A percentile compares a stretch with the other conserved stretches of the same genome.
Conservation (phyloP, 2,797 vertebrate species). For the Gadopsis marmoratus region DNA sequence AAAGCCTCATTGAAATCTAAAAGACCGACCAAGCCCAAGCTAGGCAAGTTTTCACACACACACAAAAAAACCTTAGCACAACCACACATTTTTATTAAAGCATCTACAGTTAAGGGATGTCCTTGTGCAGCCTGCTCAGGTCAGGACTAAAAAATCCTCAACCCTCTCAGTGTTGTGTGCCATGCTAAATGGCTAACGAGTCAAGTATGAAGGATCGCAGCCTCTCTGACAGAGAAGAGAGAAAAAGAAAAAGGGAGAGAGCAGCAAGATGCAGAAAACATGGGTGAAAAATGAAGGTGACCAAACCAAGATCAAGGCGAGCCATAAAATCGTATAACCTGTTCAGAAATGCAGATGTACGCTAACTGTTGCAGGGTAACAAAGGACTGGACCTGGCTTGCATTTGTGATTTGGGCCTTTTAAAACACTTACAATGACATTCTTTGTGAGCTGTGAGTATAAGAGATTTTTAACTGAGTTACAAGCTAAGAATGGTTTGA, state of each 20-base stretch:
- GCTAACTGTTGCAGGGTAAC: background rate
- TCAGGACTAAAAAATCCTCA: conserved; percentile 6
- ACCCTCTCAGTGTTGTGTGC: background rate
- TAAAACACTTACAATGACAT: conserved; percentile 23
- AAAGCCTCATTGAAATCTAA: conserved; percentile 1
- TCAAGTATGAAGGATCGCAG: conserved; percentile 13
- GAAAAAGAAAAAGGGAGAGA: background rate
- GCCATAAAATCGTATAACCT: conserved; percentile 29
- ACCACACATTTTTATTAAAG: conserved; percentile 13
- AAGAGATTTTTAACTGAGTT: conserved; percentile 18
- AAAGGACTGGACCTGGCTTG: conserved; percentile 12
- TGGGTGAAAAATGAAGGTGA: conserved; percentile 19
- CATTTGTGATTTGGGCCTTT: conserved; percentile 10
- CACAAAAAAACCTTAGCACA: conserved; percentile 7
- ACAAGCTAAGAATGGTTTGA: conserved; percentile 51
- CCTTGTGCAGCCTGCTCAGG: conserved; percentile 6
- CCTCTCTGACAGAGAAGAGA: conserved; percentile 13
- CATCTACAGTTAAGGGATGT: conserved; percentile 25
- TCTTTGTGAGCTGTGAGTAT: conserved; percentile 24
- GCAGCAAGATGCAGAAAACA: conserved; percentile 9
- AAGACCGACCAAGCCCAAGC: background rate
- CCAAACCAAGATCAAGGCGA: conserved; percentile 31
- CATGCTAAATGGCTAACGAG: conserved; percentile 5
- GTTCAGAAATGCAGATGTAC: conserved; percentile 34
- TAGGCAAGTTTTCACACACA: background rate